Conservation (phyloP, 2,113 vertebrate genomes). For the Gnathonemus longibarbis region DNA sequence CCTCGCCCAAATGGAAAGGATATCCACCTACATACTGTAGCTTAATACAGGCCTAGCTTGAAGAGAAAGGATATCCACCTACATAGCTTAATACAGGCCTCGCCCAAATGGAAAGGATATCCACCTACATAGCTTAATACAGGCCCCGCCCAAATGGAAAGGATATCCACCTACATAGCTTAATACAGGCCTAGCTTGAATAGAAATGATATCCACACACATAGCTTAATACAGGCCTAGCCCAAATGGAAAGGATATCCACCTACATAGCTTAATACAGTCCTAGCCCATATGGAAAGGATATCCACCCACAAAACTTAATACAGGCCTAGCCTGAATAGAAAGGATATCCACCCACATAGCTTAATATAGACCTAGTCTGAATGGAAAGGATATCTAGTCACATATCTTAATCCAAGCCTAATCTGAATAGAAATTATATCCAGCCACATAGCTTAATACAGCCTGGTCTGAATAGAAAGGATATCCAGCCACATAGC, state of each 20-base stretch:
- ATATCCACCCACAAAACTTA: background rate
- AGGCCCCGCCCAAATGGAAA: background rate
- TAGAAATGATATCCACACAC: too few species aligned
- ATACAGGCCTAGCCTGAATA: background rate
- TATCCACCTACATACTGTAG: rapidly evolving
- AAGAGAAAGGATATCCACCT: background rate
- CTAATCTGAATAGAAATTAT: background rate
- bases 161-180: background rate
- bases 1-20: background rate
- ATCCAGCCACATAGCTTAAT: background rate
- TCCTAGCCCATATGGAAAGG: background rate
- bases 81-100: background rate
- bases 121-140: background rate
- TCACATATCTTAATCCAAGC: background rate
- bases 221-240: background rate
- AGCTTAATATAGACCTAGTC: background rate
- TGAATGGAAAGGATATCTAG: too few species aligned
- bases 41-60: background rate
- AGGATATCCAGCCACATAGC: rapidly evolving
- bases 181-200: background rate
- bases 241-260: too few species aligned
- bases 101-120: too few species aligned
- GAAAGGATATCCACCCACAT: background rate
- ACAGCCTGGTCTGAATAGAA: background rate
- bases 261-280: background rate